phyloP scores from a whole-genome alignment of 1,140 invertebrate genomes.

The Listronotus bonariensis region DNA sequence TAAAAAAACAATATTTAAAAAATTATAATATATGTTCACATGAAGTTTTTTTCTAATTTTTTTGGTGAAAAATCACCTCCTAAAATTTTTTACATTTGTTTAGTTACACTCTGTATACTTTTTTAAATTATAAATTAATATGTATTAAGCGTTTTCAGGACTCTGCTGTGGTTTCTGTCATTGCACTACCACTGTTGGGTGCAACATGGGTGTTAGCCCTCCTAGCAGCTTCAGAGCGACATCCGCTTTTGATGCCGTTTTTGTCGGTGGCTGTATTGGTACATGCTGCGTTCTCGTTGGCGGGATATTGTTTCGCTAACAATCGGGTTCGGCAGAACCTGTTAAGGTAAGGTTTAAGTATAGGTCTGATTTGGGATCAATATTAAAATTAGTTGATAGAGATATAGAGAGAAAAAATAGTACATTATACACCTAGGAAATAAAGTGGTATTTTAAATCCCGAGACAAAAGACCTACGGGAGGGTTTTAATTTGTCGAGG shows the following conservation, averaged over 20 bases:
- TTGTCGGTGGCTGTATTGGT: conserved; percentile 72
- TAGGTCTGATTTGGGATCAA: conserved; percentile 2
- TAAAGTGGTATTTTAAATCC: no score
- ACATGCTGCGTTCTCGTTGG: conserved; percentile 76
- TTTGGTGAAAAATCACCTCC: no score
- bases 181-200: conserved; percentile 76
- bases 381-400: background rate
- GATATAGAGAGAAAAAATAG: no score
- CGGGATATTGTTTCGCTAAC: conserved; percentile 85
- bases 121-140: no score
- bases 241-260: conserved; percentile 71
- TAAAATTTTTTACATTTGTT: no score
- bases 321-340: conserved; percentile 74
- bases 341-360: conserved; percentile 52
- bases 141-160: conserved; percentile 65
- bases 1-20: no score
- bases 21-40: no score
- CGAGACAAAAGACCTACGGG: no score
- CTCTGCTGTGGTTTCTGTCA: conserved; percentile 81
- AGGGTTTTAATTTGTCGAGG: no score
- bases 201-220: conserved; percentile 81
- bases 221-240: conserved; percentile 77
- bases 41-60: no score
- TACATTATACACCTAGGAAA: no score
- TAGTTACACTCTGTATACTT: no score